A percentile compares a stretch with the other conserved stretches of the same genome.
Conservation (phyloP, 2,888 invertebrate genomes). For the Cetonia aurata region DNA sequence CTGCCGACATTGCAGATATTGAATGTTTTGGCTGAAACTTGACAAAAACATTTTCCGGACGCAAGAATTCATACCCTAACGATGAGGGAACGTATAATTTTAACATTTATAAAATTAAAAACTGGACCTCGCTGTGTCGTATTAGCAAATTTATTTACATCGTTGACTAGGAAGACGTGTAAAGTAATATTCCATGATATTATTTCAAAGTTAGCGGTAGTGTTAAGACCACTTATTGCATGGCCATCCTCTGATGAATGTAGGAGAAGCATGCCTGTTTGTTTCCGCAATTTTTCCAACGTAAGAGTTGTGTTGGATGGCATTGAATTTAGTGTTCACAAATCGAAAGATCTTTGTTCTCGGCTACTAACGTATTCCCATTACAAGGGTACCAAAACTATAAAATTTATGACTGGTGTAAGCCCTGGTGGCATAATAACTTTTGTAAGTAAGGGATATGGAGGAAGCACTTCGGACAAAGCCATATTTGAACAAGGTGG, state of each 20-base stretch:
- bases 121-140: constrained; percentile 24
- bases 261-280: constrained; percentile 49
- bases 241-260: constrained; percentile 26
- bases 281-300: constrained; percentile 51
- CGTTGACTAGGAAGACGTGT: constrained; percentile 24
- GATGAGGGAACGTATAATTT: constrained; percentile 7
- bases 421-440: too few relatives aligned
- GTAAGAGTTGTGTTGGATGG: constrained; percentile 53
- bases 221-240: constrained; percentile 4
- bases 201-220: constrained; percentile 1
- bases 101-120: constrained; percentile 38
- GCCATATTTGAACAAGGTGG: too few relatives aligned
- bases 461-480: too few relatives aligned
- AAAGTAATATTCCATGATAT: constrained; percentile 33
- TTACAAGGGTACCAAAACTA: constrained; percentile 51
- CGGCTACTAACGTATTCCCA: constrained; percentile 51
- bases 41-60: constrained; percentile 6
- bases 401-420: too few relatives aligned
- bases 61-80: constrained; percentile 16
- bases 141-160: constrained; percentile 18
- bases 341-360: constrained; percentile 50
- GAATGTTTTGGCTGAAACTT: background rate
- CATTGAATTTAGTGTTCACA: constrained; percentile 51
- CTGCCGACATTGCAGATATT: constrained; percentile 1
- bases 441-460: too few relatives aligned